Conservation (phyloP, 2,797 vertebrate species). For the Orestias chungarensis region DNA sequence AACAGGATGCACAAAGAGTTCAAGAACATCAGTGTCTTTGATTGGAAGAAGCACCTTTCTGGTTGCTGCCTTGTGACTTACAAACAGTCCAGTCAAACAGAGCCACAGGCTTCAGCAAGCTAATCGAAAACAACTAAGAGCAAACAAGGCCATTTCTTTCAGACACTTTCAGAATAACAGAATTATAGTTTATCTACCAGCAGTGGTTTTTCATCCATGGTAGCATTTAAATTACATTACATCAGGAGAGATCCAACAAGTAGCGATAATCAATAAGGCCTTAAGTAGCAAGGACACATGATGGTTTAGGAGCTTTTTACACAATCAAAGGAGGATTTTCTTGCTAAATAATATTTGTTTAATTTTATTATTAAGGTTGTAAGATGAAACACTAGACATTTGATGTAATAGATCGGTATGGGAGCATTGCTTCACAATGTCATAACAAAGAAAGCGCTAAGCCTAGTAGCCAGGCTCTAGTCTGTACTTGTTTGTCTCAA, state of each 20-base stretch:
- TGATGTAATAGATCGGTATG: background rate
- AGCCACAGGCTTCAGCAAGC: slow-evolving; percentile 38
- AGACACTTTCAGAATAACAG: slow-evolving; percentile 57
- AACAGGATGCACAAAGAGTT: background rate
- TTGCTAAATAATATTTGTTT: no score
- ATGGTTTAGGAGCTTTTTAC: background rate
- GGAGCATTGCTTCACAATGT: background rate
- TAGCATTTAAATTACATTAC: background rate
- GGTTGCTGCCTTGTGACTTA: slow-evolving; percentile 59
- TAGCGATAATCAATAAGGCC: background rate
- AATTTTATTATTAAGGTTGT: background rate
- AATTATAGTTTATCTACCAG: slow-evolving; percentile 33
- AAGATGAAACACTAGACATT: background rate
- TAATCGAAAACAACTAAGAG: slow-evolving; percentile 55
- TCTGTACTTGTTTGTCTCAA: background rate
- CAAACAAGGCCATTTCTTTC: slow-evolving; percentile 53
- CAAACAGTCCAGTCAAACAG: slow-evolving; percentile 49
- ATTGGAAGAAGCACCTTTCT: slow-evolving; percentile 47
- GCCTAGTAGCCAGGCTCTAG: background rate
- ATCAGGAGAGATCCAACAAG: background rate
- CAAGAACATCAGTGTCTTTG: slow-evolving; percentile 10
- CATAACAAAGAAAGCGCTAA: background rate
- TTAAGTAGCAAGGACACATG: background rate
- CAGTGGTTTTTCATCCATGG: background rate
- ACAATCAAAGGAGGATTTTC: background rate